Evolutionary conservation across 2,888 invertebrate genomes (phyloP).

Genomic region (Drosophila affinis): DNA sequence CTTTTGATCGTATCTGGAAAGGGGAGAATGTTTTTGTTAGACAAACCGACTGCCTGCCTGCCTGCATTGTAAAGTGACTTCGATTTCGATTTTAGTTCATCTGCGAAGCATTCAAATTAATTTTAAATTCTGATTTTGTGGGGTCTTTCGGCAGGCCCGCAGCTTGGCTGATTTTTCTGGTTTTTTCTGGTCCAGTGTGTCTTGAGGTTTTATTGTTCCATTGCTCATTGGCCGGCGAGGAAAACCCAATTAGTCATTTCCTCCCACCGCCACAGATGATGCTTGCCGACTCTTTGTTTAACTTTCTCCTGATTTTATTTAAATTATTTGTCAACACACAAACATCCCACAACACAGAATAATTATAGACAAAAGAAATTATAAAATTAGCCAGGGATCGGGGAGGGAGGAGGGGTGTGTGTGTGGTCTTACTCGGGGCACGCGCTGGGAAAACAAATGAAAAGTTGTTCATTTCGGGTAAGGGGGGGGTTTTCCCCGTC

Average conservation of each 20-base stretch:
- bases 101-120: constrained; percentile 26
- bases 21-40: constrained; percentile 39
- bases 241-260: constrained; percentile 80
- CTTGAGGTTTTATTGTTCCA: constrained; percentile 20
- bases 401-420: background rate
- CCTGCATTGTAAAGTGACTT: constrained; percentile 47
- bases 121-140: constrained; percentile 24
- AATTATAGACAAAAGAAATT: constrained; percentile 52
- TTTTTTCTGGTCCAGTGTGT: background rate
- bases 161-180: background rate
- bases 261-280: constrained; percentile 3
- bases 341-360: constrained; percentile 43
- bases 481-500: constrained; percentile 10
- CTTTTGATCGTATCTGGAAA: constrained; percentile 41
- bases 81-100: constrained; percentile 8
- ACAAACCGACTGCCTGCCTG: background rate
- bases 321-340: constrained; percentile 47
- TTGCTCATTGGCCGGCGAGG: constrained; percentile 61
- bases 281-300: constrained; percentile 9
- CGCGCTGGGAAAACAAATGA: constrained; percentile 62
- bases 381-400: background rate
- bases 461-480: constrained; percentile 4
- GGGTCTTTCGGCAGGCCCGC: background rate
- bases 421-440: constrained; percentile 26
- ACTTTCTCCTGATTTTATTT: constrained; percentile 34